phyloP scores from a whole-genome alignment of 2,113 vertebrate genomes.

The Chionomys nivalis region DNA sequence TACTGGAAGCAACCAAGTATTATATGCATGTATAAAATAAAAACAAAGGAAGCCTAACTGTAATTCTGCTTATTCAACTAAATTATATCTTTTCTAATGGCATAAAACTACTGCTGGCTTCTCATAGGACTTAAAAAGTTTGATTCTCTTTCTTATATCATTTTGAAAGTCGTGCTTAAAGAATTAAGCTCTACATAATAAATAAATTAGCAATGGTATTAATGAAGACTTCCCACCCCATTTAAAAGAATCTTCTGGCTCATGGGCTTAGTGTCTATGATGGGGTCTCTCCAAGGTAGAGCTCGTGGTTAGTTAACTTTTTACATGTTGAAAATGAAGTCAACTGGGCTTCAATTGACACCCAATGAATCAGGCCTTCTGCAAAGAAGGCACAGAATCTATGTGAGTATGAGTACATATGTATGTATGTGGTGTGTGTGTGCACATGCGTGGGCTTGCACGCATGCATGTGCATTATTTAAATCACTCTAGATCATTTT shows the following conservation, averaged over 20 bases:
- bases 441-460: neutral
- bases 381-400: neutral
- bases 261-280: neutral
- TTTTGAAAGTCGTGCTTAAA: neutral
- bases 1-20: constrained; percentile 22
- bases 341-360: neutral
- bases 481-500: constrained; percentile 35
- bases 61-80: constrained; percentile 50
- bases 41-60: constrained; percentile 19
- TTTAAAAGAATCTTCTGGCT: constrained; percentile 3
- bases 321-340: constrained; percentile 18
- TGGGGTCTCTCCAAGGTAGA: neutral
- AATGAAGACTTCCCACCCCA: neutral
- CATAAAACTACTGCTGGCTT: neutral
- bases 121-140: constrained; percentile 5
- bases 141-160: constrained; percentile 10
- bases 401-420: neutral
- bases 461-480: neutral
- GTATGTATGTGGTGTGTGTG: neutral
- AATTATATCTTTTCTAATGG: neutral
- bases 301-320: neutral
- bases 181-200: neutral
- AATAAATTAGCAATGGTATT: neutral
- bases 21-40: neutral
- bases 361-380: constrained; percentile 13